Percentiles rank a stretch among this genome's conserved stretches.
phyloP scores from a whole-genome alignment of 2,888 invertebrate species.

The Sarcophaga subvicina region DNA sequence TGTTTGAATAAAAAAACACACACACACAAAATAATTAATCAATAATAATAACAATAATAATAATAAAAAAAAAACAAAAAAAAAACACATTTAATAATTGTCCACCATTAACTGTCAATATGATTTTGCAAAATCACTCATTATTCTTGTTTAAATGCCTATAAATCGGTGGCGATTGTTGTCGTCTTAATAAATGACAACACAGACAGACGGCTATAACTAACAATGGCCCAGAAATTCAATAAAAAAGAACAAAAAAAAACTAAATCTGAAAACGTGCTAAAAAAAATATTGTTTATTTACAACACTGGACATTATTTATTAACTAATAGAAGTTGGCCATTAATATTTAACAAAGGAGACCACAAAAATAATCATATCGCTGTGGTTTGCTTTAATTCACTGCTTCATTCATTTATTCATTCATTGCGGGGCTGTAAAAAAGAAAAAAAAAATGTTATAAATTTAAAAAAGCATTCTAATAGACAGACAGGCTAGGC shows the following conservation, averaged over 20 bases:
- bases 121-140: constrained; percentile 9
- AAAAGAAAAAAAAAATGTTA: neutral
- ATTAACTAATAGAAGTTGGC: neutral
- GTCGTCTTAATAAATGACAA: neutral
- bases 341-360: neutral
- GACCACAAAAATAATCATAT: neutral
- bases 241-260: neutral
- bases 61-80: too few species aligned
- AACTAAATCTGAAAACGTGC: neutral
- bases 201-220: neutral
- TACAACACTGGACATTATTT: neutral
- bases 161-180: neutral
- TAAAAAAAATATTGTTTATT: neutral
- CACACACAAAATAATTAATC: neutral
- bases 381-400: neutral
- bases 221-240: neutral
- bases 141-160: constrained; percentile 10
- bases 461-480: neutral
- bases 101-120: constrained; percentile 32
- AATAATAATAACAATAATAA: neutral
- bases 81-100: constrained; percentile 36
- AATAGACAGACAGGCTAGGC: neutral
- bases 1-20: neutral
- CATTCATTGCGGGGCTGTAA: too few species aligned
- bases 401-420: neutral